A percentile compares a stretch with the other conserved stretches of the same genome.
Evolutionary conservation across 2,113 vertebrate species (phyloP).

Genomic region (Sceloporus tristichus): DNA sequence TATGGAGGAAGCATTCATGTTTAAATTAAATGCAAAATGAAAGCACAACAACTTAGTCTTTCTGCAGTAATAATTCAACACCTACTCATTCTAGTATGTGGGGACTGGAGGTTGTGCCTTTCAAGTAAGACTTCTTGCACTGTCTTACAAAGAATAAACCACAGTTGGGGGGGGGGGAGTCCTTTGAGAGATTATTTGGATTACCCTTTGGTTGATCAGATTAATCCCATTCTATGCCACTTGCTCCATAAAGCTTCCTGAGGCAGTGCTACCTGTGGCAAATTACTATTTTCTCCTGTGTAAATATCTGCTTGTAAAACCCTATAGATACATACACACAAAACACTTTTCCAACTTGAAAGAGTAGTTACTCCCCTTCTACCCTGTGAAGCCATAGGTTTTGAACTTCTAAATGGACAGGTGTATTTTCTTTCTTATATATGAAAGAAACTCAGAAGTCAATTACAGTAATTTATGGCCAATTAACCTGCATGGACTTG

Average conservation of each 20-base stretch:
- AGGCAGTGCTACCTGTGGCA: neutral
- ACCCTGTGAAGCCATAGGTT: constrained; percentile 50
- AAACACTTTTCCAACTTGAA: constrained; percentile 62
- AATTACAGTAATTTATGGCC: constrained; percentile 47
- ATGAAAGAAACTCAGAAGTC: constrained; percentile 66
- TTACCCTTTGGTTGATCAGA: neutral
- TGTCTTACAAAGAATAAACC: neutral
- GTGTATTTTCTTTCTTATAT: constrained; percentile 64
- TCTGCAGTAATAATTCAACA: neutral
- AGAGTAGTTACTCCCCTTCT: constrained; percentile 32
- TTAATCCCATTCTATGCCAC: neutral
- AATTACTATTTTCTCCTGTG: neutral
- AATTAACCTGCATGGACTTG: constrained; percentile 40
- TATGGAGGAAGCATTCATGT: neutral
- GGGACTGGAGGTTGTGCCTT: neutral
- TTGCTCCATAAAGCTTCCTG: neutral
- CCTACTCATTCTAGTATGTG: too few species aligned
- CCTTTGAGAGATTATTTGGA: neutral
- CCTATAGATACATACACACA: constrained; percentile 10
- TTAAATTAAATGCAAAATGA: neutral
- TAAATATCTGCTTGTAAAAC: constrained; percentile 12
- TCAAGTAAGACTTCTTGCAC: neutral
- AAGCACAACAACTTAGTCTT: neutral
- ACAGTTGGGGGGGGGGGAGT: neutral
- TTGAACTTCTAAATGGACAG: constrained; percentile 65